A percentile compares a stretch with the other conserved stretches of the same genome.
Conservation (phyloP, 1,140 invertebrate species). For the Philopotamus ludificatus region DNA sequence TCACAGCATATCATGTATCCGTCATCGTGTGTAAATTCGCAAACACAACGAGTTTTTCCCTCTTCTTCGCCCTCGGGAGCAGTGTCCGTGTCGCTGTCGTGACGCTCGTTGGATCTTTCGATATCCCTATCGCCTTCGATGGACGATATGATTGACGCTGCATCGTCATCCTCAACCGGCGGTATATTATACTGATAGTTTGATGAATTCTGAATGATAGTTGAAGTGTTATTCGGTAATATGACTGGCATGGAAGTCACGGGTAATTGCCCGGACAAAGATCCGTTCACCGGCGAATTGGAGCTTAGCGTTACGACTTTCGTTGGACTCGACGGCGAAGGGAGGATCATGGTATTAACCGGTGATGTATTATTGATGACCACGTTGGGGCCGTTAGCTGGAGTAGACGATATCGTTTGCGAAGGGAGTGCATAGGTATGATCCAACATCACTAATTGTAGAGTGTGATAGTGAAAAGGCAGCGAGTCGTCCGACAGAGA, state of each 20-base stretch:
- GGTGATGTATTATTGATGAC: slow-evolving; percentile 6
- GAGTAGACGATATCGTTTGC: slow-evolving; percentile 41
- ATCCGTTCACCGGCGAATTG: slow-evolving; percentile 12
- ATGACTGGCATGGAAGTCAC: slow-evolving; percentile 42
- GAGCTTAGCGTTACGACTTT: slow-evolving; percentile 11
- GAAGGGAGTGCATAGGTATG: slow-evolving; percentile 53
- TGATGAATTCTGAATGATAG: slow-evolving; percentile 24
- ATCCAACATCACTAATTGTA: slow-evolving; percentile 55
- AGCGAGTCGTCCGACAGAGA: slow-evolving; percentile 53
- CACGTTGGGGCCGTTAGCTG: slow-evolving; percentile 42
- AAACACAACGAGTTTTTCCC: slow-evolving; percentile 90
- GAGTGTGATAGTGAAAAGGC: slow-evolving; percentile 42
- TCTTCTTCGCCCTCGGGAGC: slow-evolving; percentile 83
- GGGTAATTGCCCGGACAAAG: slow-evolving; percentile 20
- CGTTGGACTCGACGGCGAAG: slow-evolving; percentile 36
- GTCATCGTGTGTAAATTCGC: slow-evolving; percentile 93
- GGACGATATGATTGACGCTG: slow-evolving; percentile 53
- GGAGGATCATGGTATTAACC: slow-evolving; percentile 35
- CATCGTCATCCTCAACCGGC: slow-evolving; percentile 47
- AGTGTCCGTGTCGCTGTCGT: slow-evolving; percentile 83
- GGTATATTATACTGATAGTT: slow-evolving; percentile 8
- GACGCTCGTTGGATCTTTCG: slow-evolving; percentile 43
- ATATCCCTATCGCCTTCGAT: slow-evolving; percentile 46
- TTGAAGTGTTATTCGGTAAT: slow-evolving; percentile 43
- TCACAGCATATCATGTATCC: slow-evolving; percentile 99